Percentiles rank a stretch among this genome's conserved stretches.
Conservation (phyloP, 1,140 invertebrate species). For the Vanessa tameamea region DNA sequence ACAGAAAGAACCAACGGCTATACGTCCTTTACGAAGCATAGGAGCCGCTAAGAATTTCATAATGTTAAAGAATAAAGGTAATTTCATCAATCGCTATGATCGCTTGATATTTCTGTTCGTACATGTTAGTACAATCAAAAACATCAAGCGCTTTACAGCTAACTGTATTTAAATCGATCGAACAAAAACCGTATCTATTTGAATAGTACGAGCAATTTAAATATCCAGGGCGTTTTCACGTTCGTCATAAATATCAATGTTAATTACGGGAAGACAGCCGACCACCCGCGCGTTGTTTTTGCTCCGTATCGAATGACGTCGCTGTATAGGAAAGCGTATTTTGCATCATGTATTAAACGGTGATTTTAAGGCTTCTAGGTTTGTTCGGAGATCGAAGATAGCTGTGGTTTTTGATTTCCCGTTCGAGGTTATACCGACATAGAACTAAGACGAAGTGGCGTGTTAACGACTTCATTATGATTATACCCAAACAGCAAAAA, state of each 20-base stretch:
- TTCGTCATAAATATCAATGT: constrained; percentile 30
- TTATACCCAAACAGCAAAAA: background rate
- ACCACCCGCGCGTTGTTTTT: constrained; percentile 36
- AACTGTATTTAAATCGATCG: constrained; percentile 19
- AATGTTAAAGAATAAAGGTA: no score
- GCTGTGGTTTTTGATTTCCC: constrained; percentile 7
- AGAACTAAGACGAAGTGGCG: background rate
- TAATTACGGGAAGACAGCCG: constrained; percentile 31
- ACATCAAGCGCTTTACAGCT: background rate
- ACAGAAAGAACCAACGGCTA: no score
- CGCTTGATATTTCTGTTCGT: no score
- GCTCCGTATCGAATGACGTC: constrained; percentile 22
- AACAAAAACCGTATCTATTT: constrained; percentile 32
- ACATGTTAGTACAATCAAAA: background rate
- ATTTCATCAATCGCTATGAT: background rate
- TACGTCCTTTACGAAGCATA: no score
- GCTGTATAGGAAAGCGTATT: constrained; percentile 1
- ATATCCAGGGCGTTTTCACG: constrained; percentile 26
- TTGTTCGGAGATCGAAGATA: constrained; percentile 5
- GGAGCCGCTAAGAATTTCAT: no score
- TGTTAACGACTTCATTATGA: background rate
- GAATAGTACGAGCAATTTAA: constrained; percentile 29
- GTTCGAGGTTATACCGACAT: background rate
- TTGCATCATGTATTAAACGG: constrained; percentile 3
- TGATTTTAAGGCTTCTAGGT: constrained; percentile 12